Percentiles rank a stretch among this genome's conserved stretches.
Evolutionary conservation across 2,113 vertebrate species (phyloP).

Genomic region (Panthera tigris): DNA sequence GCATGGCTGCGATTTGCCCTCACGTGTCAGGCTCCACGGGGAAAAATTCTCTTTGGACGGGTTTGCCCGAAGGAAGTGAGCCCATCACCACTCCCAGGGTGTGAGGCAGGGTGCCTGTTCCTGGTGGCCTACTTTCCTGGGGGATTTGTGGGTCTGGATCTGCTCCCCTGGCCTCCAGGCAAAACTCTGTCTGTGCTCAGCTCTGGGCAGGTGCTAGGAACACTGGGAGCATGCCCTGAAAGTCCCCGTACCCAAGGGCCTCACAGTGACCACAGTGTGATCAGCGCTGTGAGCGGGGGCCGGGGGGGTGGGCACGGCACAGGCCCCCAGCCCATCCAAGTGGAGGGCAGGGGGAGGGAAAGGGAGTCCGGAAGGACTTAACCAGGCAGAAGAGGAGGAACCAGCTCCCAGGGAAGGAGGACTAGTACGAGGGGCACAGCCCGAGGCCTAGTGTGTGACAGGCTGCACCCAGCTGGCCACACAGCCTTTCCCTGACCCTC

Average conservation of each 20-base stretch:
- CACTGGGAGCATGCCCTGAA: neutral
- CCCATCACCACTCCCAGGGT: neutral
- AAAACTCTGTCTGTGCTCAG: neutral
- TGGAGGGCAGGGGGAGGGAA: neutral
- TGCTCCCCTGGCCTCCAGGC: neutral
- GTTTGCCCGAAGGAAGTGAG: neutral
- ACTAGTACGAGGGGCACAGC: neutral
- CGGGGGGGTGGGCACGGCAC: fast-evolving
- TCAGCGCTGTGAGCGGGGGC: neutral
- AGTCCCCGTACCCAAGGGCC: neutral
- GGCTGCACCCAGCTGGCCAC: neutral
- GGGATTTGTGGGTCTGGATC: neutral
- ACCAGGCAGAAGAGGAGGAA: neutral
- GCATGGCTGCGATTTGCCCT: neutral
- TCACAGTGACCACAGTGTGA: neutral
- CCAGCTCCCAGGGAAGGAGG: neutral
- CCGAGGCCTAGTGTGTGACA: neutral
- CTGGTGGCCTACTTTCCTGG: neutral
- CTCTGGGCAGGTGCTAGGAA: neutral
- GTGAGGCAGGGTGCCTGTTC: fast-evolving
- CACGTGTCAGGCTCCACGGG: neutral
- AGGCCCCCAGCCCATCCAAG: neutral
- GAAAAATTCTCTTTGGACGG: neutral
- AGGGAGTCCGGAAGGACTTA: neutral
- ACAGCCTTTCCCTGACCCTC: neutral